Conservation (phyloP, 1,140 invertebrate genomes). For the Xylocopa sonorina region DNA sequence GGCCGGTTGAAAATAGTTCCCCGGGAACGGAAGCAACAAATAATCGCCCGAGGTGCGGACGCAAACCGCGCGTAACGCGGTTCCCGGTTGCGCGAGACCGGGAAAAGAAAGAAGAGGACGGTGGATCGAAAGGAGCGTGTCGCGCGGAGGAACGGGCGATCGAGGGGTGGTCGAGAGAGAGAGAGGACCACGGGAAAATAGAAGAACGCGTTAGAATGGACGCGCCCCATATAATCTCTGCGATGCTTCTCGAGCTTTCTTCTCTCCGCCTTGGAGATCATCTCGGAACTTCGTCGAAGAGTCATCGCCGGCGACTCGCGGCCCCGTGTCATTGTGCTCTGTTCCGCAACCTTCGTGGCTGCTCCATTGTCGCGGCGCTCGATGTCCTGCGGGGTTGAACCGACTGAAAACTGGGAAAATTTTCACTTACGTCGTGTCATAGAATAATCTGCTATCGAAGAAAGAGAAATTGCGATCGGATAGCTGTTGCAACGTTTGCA, state of each 20-base stretch:
- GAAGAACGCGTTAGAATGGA: constrained; percentile 61
- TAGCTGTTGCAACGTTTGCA: no score
- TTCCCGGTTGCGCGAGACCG: constrained; percentile 46
- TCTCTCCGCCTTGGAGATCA: constrained; percentile 75
- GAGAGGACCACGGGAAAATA: constrained; percentile 44
- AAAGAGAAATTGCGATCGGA: no score
- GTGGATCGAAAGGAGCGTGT: constrained; percentile 38
- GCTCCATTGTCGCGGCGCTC: constrained; percentile 30
- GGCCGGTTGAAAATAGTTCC: constrained; percentile 75
- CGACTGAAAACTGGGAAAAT: no score
- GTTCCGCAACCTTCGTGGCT: background rate
- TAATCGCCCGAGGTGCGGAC: constrained; percentile 79
- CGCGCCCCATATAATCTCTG: constrained; percentile 81
- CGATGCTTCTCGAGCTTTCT: constrained; percentile 73
- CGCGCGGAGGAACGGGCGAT: background rate
- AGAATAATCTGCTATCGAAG: no score
- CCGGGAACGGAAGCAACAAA: constrained; percentile 80
- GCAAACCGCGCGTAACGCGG: constrained; percentile 78
- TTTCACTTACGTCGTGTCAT: no score
- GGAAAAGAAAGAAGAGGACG: constrained; percentile 19
- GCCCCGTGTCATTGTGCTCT: constrained; percentile 67
- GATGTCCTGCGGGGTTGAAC: no score
- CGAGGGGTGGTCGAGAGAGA: constrained; percentile 5
- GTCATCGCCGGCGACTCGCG: constrained; percentile 60
- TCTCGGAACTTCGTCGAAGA: constrained; percentile 70